Evolutionary conservation across 2,113 vertebrate species (phyloP).

Genomic region (Astatoreochromis straeleni): DNA sequence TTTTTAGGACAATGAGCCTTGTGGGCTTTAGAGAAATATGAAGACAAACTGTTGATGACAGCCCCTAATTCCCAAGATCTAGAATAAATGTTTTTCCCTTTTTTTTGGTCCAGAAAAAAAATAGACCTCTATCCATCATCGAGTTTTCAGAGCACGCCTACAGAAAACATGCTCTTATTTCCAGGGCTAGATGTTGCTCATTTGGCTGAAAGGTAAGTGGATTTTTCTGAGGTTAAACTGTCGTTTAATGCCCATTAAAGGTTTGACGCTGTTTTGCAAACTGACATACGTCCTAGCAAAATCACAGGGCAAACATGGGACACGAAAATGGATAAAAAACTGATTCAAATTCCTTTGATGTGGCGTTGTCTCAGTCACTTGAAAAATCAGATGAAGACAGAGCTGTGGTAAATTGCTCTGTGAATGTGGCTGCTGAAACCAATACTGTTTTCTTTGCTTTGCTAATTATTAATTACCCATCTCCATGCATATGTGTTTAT

Average conservation of each 20-base stretch:
- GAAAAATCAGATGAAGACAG: constrained; percentile 29
- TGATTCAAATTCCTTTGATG: constrained; percentile 48
- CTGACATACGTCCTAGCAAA: not conserved
- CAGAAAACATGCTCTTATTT: not conserved
- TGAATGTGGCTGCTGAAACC: constrained; percentile 60
- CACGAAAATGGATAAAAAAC: not conserved
- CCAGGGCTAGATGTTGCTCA: not conserved
- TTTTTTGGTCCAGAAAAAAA: constrained; percentile 6
- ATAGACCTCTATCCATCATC: constrained; percentile 36
- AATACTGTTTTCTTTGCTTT: constrained; percentile 73
- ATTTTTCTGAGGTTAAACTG: not conserved
- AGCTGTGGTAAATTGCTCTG: constrained; percentile 53
- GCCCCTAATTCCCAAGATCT: constrained; percentile 45
- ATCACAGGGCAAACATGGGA: constrained; percentile 3
- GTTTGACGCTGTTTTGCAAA: not conserved
- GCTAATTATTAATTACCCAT: constrained; percentile 73
- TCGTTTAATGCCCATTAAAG: not conserved
- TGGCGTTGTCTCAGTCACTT: constrained; percentile 49
- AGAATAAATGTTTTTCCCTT: constrained; percentile 36
- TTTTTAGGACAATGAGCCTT: constrained; percentile 58
- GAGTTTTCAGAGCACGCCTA: not conserved
- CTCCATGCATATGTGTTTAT: constrained; percentile 73
- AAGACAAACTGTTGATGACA: constrained; percentile 51
- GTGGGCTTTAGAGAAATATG: constrained; percentile 37
- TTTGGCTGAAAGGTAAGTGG: constrained; percentile 8